Base-by-base conservation (phyloP, 2,888 invertebrate genomes). In the Acrobasis repandana region DNA sequence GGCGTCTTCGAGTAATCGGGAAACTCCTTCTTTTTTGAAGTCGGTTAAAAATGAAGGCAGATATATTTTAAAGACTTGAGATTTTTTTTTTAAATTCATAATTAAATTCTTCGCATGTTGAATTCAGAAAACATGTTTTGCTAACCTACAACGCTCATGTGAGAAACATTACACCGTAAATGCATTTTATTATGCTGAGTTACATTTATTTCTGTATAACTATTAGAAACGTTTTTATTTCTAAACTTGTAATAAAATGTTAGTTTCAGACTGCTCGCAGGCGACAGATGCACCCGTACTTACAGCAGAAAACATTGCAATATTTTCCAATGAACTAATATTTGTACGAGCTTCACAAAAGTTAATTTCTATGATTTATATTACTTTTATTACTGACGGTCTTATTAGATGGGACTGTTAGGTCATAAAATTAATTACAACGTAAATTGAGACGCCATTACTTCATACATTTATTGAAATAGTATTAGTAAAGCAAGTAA, bases 191-290 rank as follows among this genome's bases (percentile, higher is more conserved):
- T 60, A 60, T 61, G 63, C 62, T 63, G 61, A 62, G 63, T 60
- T 61, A 61, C 66, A 70, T 65, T 60, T 61, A 61, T 34, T 62
- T n/a, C n/a, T 61, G 58, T 54, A 65, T 64, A 63, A n/a, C n/a
- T n/a, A 18, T 20, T 43, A 54, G 38, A 15, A 64, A 66, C 48
- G 65, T 70, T 76, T 66, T 71, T 66, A 58, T 72, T 71, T 71
- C 63, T 60, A 65, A 72, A 72, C 67, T 61, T 71, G 67, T 69
- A 74, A 74, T 69, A 65, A 72, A 76, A 74, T 69, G 62, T 63
- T 58, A 60, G 61, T 73, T 68, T 71, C 70, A 68, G 69, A 68
- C 65, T 66, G 62, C 65, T 70, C 69, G 62, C 66, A 51, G 58
- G 56, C 67, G 62, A 66, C 65, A 66, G 70, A 70, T 67, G 68